These are phyloP conservation scores for Lagodon rhomboides DNA, from an alignment of 2,797 vertebrate species.

Conservation along the genomic window DNA sequence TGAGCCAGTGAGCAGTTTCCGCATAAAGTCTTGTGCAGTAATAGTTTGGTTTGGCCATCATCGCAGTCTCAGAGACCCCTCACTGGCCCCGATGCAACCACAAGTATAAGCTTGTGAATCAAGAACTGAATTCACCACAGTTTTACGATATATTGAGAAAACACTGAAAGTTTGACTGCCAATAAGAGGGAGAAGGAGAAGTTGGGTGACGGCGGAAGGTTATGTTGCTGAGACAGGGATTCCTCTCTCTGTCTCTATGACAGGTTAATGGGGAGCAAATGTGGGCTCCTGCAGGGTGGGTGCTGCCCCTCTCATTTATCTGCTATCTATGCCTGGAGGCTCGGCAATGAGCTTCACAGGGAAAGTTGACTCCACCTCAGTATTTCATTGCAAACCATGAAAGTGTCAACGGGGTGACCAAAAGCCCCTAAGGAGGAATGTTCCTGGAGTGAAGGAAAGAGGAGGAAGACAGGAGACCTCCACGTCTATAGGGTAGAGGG, in stretches of 20 bases:
- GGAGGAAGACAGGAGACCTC: constrained; percentile 42
- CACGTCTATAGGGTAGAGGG: constrained; percentile 12
- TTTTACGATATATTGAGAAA: constrained; percentile 31
- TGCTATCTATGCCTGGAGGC: constrained; percentile 62
- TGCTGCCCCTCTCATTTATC: constrained; percentile 52
- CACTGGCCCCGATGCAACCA: constrained; percentile 32
- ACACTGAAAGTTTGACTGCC: constrained; percentile 20
- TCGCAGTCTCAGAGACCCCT: constrained; percentile 31
- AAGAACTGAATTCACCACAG: constrained; percentile 14
- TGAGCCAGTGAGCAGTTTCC: constrained; percentile 35
- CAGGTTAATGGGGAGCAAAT: constrained; percentile 69
- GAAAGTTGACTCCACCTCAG: constrained; percentile 55
- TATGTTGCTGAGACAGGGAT: constrained; percentile 20
- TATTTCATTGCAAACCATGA: constrained; percentile 70
- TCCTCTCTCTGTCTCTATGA: constrained; percentile 43
- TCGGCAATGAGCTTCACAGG: constrained; percentile 37
- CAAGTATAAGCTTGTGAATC: constrained; percentile 31
- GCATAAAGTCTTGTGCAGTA: constrained; percentile 26
- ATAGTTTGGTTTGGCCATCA: constrained; percentile 56
- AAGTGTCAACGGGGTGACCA: constrained; percentile 58
- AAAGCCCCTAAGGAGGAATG: constrained; percentile 53
- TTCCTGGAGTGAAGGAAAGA: constrained; percentile 36
- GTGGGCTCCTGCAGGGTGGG: constrained; percentile 49
- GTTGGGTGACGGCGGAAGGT: constrained; percentile 6
- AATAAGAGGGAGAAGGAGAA: constrained; percentile 1